Conservation (phyloP, 2,797 vertebrate species). For the Mormyrus hasselquistii region DNA sequence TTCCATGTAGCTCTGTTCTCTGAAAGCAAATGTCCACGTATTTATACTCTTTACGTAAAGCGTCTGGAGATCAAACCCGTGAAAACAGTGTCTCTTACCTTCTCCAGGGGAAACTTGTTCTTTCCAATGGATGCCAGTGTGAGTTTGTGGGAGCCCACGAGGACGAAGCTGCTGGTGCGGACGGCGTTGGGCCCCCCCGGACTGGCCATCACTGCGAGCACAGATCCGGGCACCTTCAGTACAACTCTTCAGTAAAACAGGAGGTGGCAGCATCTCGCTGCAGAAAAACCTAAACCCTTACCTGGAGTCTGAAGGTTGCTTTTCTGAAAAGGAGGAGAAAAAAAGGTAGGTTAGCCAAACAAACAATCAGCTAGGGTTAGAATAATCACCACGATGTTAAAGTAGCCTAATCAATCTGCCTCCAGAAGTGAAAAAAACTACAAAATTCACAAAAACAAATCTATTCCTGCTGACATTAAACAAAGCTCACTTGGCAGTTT, state of each 20-base stretch:
- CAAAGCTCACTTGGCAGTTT: background rate
- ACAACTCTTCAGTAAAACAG: background rate
- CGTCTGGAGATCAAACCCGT: background rate
- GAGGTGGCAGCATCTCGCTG: background rate
- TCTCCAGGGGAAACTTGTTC: constrained; percentile 77
- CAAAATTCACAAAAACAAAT: background rate
- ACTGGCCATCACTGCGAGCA: constrained; percentile 74
- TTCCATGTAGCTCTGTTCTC: background rate
- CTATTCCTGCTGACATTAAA: background rate
- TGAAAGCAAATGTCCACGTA: background rate
- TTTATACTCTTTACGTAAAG: background rate
- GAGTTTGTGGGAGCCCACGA: constrained; percentile 84
- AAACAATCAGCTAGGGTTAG: background rate
- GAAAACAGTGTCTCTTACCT: constrained; percentile 62
- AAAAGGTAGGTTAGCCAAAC: background rate
- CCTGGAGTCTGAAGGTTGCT: constrained; percentile 80
- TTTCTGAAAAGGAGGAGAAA: constrained; percentile 64
- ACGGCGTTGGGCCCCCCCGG: constrained; percentile 83
- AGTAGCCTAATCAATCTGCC: background rate
- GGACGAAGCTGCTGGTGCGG: constrained; percentile 79
- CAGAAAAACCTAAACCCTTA: constrained; percentile 41
- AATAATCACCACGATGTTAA: background rate
- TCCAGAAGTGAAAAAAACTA: background rate
- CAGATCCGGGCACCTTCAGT: background rate
- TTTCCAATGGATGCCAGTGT: constrained; percentile 74